Evolutionary conservation across 2,797 vertebrate genomes (phyloP).

Genomic region (Babyrousa celebensis): DNA sequence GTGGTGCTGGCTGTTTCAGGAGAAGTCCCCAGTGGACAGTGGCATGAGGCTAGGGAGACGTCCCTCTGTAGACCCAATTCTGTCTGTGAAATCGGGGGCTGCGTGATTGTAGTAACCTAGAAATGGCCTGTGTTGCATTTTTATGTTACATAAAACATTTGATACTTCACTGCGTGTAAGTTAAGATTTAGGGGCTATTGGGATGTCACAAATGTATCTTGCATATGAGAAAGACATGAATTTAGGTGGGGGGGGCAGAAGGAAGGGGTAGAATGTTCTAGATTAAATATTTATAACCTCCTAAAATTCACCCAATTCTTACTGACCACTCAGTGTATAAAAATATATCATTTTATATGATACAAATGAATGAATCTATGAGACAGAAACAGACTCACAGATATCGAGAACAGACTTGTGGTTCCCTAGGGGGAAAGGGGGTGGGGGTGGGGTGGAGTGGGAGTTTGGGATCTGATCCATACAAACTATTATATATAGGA

Average conservation of each 20-base stretch:
- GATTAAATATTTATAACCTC: neutral
- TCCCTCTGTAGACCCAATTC: accelerated
- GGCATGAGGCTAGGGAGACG: neutral
- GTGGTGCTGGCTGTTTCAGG: neutral
- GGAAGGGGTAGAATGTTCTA: neutral
- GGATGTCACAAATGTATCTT: neutral
- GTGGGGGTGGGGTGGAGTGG: neutral
- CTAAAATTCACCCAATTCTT: neutral
- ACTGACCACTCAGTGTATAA: neutral
- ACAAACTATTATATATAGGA: neutral
- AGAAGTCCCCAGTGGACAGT: neutral
- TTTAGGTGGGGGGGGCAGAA: neutral
- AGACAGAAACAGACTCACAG: neutral
- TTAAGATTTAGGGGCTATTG: neutral
- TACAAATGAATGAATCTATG: neutral
- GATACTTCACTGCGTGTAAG: neutral
- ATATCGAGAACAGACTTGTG: neutral
- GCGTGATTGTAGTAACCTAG: neutral
- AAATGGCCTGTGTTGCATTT: neutral
- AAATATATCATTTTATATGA: neutral
- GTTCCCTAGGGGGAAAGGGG: neutral
- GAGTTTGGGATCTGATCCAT: neutral
- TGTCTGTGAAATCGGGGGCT: neutral
- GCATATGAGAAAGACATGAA: neutral
- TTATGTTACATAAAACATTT: neutral